Base-by-base conservation (phyloP, 2,113 vertebrate species). In the Heloderma charlesbogerti region DNA sequence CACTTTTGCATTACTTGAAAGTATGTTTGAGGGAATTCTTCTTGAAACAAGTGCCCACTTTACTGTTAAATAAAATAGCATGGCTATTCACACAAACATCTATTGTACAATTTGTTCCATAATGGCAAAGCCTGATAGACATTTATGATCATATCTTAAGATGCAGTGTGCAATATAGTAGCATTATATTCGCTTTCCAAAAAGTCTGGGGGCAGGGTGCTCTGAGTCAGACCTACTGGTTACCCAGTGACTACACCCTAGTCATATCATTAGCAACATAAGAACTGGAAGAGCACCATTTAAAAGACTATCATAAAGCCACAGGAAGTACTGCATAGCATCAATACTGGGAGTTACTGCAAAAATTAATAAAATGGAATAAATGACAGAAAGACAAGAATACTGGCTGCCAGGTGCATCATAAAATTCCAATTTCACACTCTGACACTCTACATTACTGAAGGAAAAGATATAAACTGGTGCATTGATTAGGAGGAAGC, bases 401-500 rank as follows among this genome's bases (percentile, higher is more conserved):
- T 96, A 94, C 94, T 67, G 43, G 88, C 72, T 89, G 90, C 91
- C 92, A 90, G 77, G 74, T 92, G 60, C 92, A 87, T 89, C 90
- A 93, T 94, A 95, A 87, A 92, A 91, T 79, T 94, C 67, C 85
- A 95, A 79, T 96, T 97, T 96, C 90, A 96, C 84, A 95, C 79
- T 93, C 92, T 90, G 92, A 88, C 69, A 93, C 67, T 82, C 95
- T 87, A 86, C 81, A 85, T 94, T 93, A 94, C 82, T 84, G 78
- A 94, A 93, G 63, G 92, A 90, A 94, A 93, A 94, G 90, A 94
- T 81, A 95, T 0, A 94, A 95, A 93, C 63, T 88, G 80, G 83
- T 84, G 92, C 92, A 94, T 93, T 94, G 86, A 95, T 92, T 86
- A 95, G 91, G 93, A 95, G 37, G 94, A 97, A 93, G 22, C 67